Conservation (phyloP, 2,888 invertebrate genomes). For the Aphidoletes aphidimyza region DNA sequence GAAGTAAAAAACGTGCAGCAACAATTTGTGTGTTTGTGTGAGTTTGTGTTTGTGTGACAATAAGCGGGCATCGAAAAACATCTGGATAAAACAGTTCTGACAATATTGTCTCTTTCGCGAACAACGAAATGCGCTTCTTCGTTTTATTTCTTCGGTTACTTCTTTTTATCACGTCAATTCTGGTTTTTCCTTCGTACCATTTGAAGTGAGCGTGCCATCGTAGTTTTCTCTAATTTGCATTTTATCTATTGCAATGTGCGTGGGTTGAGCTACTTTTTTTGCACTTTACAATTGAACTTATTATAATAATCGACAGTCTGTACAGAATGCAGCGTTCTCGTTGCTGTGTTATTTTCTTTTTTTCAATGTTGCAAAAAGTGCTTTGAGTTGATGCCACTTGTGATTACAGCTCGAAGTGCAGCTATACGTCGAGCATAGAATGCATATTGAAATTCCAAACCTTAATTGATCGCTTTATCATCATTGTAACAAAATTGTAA, state of each 20-base stretch:
- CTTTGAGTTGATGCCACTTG: constrained; percentile 26
- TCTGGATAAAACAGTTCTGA: constrained; percentile 24
- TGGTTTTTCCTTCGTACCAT: neutral
- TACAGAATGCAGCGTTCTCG: neutral
- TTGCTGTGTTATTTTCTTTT: neutral
- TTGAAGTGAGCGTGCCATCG: neutral
- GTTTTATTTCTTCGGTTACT: neutral
- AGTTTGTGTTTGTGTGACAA: constrained; percentile 32
- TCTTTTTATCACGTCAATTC: neutral
- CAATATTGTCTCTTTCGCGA: constrained; percentile 30
- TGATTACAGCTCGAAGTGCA: neutral
- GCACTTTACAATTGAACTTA: constrained; percentile 38
- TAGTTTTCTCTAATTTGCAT: constrained; percentile 6
- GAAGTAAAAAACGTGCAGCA: no score
- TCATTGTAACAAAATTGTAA: constrained; percentile 14
- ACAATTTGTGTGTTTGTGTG: no score
- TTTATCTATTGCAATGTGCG: constrained; percentile 39
- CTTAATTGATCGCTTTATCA: constrained; percentile 53
- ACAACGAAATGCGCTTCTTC: neutral
- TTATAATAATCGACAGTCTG: constrained; percentile 42
- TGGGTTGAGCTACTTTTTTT: constrained; percentile 10
- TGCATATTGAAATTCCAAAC: constrained; percentile 47
- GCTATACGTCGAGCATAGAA: neutral
- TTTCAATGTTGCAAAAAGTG: neutral
- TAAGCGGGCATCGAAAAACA: neutral